These are phyloP conservation scores for Pilophorus perplexus DNA, from an alignment of 2,888 invertebrate species.

Conservation along the genomic window DNA sequence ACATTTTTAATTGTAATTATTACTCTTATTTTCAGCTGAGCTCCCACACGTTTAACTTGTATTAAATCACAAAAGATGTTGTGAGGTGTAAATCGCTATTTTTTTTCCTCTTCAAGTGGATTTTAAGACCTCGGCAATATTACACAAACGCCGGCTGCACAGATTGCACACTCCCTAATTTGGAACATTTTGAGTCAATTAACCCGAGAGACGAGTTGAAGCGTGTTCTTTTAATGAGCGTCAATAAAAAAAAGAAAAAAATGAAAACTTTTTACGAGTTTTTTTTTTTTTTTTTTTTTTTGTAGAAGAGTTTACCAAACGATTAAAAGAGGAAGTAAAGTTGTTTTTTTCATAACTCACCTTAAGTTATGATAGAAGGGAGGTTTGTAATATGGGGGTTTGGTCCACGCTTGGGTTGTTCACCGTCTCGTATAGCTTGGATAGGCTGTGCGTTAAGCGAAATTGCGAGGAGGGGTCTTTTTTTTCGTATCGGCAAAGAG, in stretches of 20 bases:
- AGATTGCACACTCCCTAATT: too few species aligned
- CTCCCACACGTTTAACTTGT: too few species aligned
- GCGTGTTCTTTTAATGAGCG: constrained; percentile 36
- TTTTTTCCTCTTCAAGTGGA: background rate
- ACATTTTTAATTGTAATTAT: too few species aligned
- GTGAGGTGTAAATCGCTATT: too few species aligned
- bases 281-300: constrained; percentile 13
- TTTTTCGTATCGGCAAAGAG: background rate
- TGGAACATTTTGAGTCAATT: constrained; percentile 32
- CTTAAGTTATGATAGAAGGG: constrained; percentile 25
- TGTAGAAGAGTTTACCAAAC: constrained; percentile 26
- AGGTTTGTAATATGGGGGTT: background rate
- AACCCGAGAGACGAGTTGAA: constrained; percentile 22
- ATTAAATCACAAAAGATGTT: too few species aligned
- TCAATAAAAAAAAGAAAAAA: constrained; percentile 14
- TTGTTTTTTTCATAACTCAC: constrained; percentile 26
- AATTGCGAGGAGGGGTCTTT: constrained; percentile 11
- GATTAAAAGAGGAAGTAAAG: constrained; percentile 25
- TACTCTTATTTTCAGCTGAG: too few species aligned
- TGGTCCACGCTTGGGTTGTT: constrained; percentile 5
- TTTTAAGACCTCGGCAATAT: background rate
- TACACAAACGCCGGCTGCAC: constrained; percentile 6
- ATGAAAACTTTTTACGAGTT: too few species aligned
- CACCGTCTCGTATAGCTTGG: background rate
- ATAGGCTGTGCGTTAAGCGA: constrained; percentile 1